phyloP scores from a whole-genome alignment of 2,797 vertebrate genomes.

The Gambelia wislizenii region DNA sequence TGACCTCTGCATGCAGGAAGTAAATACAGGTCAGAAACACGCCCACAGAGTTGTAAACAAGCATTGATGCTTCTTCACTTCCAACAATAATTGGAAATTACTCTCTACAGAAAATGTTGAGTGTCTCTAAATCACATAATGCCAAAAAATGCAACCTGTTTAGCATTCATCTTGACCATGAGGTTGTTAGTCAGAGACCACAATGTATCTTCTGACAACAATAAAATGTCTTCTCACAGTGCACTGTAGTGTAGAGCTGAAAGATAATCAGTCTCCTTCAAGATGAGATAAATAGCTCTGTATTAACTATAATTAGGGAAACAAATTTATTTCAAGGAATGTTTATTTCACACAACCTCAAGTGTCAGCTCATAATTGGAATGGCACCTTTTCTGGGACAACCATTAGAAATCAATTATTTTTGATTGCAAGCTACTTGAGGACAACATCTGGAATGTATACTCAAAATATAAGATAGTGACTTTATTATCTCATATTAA shows the following conservation, averaged over 20 bases:
- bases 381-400: slow-evolving; percentile 6
- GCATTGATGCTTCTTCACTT: too few relatives aligned
- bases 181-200: slow-evolving; percentile 11
- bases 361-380: background rate
- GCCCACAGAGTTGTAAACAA: too few relatives aligned
- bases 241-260: background rate
- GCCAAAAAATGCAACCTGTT: too few relatives aligned
- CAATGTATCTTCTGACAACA: background rate
- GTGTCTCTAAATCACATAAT: too few relatives aligned
- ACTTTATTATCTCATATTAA: background rate
- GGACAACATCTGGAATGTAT: background rate
- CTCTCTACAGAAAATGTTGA: too few relatives aligned
- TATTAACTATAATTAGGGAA: slow-evolving; percentile 44
- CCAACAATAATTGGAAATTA: too few relatives aligned
- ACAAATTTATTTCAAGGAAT: slow-evolving; percentile 23
- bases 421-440: slow-evolving; percentile 10
- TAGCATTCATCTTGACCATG: slow-evolving; percentile 8
- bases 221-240: slow-evolving; percentile 35
- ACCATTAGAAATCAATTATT: slow-evolving; percentile 20
- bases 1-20: too few relatives aligned
- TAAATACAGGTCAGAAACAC: too few relatives aligned
- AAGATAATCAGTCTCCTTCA: slow-evolving; percentile 28
- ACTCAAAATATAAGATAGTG: background rate
- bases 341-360: slow-evolving; percentile 30
- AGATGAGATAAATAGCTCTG: slow-evolving; percentile 5